These are phyloP conservation scores for Drosophila equinoxialis DNA, from an alignment of 1,140 invertebrate species.

Conservation along the genomic window DNA sequence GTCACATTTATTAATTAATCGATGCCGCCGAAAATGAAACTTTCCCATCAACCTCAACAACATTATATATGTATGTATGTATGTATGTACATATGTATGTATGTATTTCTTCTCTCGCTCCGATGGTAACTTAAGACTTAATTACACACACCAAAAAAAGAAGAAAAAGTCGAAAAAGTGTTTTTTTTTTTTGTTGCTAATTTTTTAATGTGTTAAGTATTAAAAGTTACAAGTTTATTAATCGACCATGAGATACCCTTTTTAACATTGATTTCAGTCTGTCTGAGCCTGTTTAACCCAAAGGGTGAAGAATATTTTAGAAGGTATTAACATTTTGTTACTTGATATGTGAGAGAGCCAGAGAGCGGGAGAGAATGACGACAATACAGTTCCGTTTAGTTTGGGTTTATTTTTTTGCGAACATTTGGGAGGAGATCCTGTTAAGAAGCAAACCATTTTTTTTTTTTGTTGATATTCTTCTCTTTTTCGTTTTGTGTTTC, in stretches of 20 bases:
- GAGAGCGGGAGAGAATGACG: neutral
- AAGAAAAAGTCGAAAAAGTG: constrained; percentile 24
- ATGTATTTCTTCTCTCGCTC: constrained; percentile 37
- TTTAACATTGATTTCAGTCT: too few species aligned
- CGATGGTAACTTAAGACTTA: constrained; percentile 70
- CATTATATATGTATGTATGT: neutral
- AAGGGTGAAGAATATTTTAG: constrained; percentile 2
- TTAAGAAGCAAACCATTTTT: constrained; percentile 32
- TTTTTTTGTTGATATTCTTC: neutral
- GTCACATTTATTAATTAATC: constrained; percentile 80
- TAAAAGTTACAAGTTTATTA: constrained; percentile 30
- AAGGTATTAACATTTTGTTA: neutral
- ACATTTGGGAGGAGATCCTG: constrained; percentile 45
- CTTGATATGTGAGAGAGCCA: neutral
- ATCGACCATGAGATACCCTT: neutral
- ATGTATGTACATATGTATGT: too few species aligned
- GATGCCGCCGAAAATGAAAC: constrained; percentile 48
- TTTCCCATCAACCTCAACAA: constrained; percentile 36
- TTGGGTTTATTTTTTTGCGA: neutral
- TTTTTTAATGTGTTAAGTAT: constrained; percentile 75
- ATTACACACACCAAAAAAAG: constrained; percentile 50
- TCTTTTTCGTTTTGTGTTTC: constrained; percentile 36
- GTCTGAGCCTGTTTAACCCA: too few species aligned
- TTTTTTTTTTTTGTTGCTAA: constrained; percentile 43
- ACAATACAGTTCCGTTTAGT: constrained; percentile 14